Conservation (phyloP, 2,113 vertebrate species). For the Panurus biarmicus region DNA sequence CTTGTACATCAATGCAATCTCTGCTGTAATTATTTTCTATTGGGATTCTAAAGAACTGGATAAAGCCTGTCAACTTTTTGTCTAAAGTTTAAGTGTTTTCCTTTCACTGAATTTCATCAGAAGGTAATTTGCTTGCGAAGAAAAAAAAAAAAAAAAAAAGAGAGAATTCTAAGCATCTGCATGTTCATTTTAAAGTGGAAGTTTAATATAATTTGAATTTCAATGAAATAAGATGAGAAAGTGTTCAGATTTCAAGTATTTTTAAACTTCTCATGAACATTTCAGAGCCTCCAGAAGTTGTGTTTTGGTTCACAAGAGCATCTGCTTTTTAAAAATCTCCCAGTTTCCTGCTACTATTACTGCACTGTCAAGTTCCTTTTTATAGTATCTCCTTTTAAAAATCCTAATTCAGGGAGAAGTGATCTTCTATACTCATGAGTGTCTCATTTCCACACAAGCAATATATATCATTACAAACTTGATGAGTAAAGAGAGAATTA, state of each 20-base stretch:
- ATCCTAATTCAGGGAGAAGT: not conserved
- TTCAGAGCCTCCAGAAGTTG: not conserved
- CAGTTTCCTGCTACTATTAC: not conserved
- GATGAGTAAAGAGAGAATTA: not conserved
- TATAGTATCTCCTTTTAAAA: not conserved
- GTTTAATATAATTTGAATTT: constrained; percentile 38
- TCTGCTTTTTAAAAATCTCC: constrained; percentile 9
- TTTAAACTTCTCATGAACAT: constrained; percentile 1
- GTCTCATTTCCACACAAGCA: not conserved
- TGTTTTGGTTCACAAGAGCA: constrained; percentile 10
- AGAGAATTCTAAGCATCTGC: not conserved
- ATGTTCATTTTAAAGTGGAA: constrained; percentile 18
- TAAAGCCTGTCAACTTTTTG: not conserved
- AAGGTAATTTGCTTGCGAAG: not conserved
- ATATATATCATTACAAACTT: not conserved
- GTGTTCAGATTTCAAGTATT: constrained; percentile 23
- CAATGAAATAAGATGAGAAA: constrained; percentile 37
- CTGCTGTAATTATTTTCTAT: not conserved
- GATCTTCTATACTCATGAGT: not conserved
- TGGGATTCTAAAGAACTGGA: not conserved
- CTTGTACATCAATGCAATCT: not conserved
- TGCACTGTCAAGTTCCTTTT: not conserved
- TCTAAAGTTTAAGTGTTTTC: constrained; percentile 7
- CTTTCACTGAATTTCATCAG: constrained; percentile 35
- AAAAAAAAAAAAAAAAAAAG: not conserved